Conservation (phyloP, 2,797 vertebrate species). For the Sebastes nivosus region DNA sequence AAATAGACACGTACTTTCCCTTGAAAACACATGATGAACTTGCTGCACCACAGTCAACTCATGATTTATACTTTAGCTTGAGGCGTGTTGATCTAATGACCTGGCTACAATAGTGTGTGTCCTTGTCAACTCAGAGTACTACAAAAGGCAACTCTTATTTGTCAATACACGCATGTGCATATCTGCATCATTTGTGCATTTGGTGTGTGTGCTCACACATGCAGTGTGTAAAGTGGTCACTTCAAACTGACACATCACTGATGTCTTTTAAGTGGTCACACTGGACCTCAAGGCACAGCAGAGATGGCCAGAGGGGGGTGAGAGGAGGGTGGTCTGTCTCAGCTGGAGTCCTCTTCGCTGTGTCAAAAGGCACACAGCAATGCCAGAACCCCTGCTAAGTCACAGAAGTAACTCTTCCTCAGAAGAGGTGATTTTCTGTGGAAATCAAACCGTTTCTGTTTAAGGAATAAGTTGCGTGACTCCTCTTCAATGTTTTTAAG, state of each 20-base stretch:
- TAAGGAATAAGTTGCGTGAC: no score
- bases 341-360: background rate
- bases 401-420: background rate
- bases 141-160: background rate
- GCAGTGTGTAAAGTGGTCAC: background rate
- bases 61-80: background rate
- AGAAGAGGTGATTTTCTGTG: background rate
- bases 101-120: background rate
- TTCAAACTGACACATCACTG: background rate
- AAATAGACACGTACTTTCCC: no score
- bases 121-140: background rate
- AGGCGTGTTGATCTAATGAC: background rate
- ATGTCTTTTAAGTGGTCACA: background rate
- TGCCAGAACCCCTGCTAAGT: background rate
- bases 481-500: background rate
- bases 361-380: slow-evolving; percentile 15
- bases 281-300: background rate
- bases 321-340: background rate
- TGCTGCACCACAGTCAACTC: background rate
- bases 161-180: background rate
- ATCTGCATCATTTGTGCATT: background rate
- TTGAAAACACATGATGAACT: no score
- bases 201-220: no score
- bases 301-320: background rate
- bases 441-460: background rate